Evolutionary conservation across 2,113 vertebrate species (phyloP).

Genomic region (Mohoua ochrocephala): DNA sequence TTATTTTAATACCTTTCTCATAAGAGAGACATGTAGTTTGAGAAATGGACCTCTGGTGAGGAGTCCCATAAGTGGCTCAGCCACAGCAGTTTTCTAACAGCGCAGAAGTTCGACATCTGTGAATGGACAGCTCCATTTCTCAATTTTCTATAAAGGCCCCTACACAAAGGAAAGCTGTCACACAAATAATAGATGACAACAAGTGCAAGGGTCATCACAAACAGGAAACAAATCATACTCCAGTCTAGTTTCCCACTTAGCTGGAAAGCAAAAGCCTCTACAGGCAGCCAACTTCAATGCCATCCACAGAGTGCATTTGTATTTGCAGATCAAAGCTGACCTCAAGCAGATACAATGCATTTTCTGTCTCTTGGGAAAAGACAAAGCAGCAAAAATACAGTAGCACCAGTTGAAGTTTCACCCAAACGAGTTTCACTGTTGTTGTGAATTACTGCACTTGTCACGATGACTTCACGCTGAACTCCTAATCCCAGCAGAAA

Average conservation of each 20-base stretch:
- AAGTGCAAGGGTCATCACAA: background rate
- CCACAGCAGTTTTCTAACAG: background rate
- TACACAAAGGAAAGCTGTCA: background rate
- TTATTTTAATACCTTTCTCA: background rate
- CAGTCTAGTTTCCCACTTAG: background rate
- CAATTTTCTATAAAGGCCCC: background rate
- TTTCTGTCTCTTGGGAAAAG: background rate
- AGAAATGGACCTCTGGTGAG: background rate
- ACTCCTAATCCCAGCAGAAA: background rate
- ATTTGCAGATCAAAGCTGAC: background rate
- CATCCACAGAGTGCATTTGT: background rate
- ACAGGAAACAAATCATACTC: background rate
- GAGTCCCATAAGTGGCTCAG: background rate
- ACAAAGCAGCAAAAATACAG: background rate
- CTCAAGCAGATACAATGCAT: background rate
- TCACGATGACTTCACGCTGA: background rate
- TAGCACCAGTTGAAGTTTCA: background rate
- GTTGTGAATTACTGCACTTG: background rate
- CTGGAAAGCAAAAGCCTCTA: background rate
- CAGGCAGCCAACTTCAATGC: background rate
- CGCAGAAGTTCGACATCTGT: background rate
- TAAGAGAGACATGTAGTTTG: background rate
- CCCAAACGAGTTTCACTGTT: background rate
- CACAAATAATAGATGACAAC: background rate
- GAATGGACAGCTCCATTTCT: background rate